Base-by-base conservation (phyloP, 2,797 vertebrate genomes). In the Toxotes lorentzi region DNA sequence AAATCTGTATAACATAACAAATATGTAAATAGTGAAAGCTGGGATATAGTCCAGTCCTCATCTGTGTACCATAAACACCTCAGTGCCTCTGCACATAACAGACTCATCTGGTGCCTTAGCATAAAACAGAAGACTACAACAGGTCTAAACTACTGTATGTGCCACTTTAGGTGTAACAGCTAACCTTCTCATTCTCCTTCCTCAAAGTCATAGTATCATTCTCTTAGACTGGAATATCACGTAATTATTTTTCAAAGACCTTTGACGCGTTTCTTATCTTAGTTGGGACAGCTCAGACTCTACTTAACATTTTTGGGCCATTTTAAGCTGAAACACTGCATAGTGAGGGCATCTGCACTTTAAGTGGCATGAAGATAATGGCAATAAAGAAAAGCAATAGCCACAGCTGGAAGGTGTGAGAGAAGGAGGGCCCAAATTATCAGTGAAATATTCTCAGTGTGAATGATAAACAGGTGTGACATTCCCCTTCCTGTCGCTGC, bases 391-490 rank as follows among this genome's bases (percentile, higher is more conserved):
- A 59, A 72, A 50, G 58, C 27, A 2, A 24, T 4, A 23, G 57
- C 41, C 43, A 57, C 41, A 65, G 32, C 68, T 70, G 43, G 65
- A 51, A 50, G 64, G 66, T 34, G 27, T 67, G 70, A 83, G 79
- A 34, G 40, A 61, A 23, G 24, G 45, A 24, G 23, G 5, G 24
- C 62, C 53, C 19, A 63, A 75, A 68, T 79, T 51, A 82, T 54
- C 73, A 45, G 60, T 30, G 50, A 71, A 82, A 81, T 67, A 79
- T 84, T 81, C 61, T 24, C 41, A 53, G 78, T 47, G 77, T 43
- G 47, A 62, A 63, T 57, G 82, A 84, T 77, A 79, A 78, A 83
- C 35, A 82, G 63, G 83, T 78, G 83, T 72, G 78, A 91, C 80
- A 87, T 87, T 88, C 81, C 82, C 8, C 75, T 79, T 60, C 53